A percentile compares a stretch with the other conserved stretches of the same genome.
Evolutionary conservation across 2,888 invertebrate species (phyloP).

Genomic region (Invenusta paracnida): DNA sequence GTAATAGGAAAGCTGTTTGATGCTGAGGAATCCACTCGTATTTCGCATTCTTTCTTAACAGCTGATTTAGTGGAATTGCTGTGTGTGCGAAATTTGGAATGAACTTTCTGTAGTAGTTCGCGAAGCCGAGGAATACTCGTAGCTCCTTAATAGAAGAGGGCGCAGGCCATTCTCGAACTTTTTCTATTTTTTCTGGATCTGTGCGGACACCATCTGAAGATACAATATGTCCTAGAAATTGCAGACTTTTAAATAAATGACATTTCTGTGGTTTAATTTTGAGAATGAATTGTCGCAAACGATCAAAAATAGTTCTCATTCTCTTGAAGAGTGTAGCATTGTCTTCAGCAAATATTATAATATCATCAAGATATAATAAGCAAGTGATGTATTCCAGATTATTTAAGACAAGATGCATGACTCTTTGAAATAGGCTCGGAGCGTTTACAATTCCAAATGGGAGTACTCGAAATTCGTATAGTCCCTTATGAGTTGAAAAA

Average conservation of each 20-base stretch:
- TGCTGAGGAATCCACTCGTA: neutral
- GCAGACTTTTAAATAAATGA: neutral
- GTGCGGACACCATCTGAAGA: neutral
- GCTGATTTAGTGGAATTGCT: too few species aligned
- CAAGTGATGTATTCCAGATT: neutral
- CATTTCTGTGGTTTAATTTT: neutral
- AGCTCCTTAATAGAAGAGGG: neutral
- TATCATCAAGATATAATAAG: neutral
- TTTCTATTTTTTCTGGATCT: neutral
- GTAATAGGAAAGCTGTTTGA: neutral
- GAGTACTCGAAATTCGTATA: neutral
- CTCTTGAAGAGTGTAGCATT: neutral
- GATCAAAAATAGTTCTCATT: neutral
- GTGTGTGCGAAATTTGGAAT: neutral
- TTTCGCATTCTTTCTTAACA: neutral
- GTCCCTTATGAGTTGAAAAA: neutral
- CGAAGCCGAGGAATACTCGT: neutral
- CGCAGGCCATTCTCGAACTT: neutral
- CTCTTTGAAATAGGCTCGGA: neutral
- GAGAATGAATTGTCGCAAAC: neutral
- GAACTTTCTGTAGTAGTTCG: neutral
- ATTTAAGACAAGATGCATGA: neutral
- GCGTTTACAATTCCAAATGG: neutral
- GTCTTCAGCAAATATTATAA: neutral
- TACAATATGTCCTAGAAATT: neutral